Evolutionary conservation across 1,140 invertebrate species (phyloP).

Genomic region (Drosophila ficusphila): DNA sequence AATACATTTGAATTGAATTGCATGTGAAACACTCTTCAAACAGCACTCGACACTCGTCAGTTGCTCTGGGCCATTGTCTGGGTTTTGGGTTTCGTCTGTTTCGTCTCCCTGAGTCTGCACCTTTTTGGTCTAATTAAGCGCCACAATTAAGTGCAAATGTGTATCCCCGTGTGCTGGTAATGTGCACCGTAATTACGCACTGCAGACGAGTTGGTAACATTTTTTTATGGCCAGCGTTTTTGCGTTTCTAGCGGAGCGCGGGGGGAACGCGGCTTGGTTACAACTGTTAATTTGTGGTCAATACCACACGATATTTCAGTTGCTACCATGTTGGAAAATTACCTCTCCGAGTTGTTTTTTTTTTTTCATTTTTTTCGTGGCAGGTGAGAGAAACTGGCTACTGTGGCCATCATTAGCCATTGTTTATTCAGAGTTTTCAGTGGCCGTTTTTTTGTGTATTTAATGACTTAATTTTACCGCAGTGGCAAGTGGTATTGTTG

Average conservation of each 20-base stretch:
- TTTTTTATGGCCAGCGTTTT: constrained; percentile 53
- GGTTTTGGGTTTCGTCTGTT: constrained; percentile 6
- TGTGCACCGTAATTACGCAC: constrained; percentile 78
- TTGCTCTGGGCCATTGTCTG: constrained; percentile 64
- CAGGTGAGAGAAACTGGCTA: constrained; percentile 66
- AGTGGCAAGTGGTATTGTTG: constrained; percentile 27
- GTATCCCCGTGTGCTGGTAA: constrained; percentile 60
- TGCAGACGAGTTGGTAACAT: constrained; percentile 48
- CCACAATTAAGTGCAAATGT: constrained; percentile 81
- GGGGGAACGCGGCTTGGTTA: constrained; percentile 49
- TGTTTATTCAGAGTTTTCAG: constrained; percentile 34
- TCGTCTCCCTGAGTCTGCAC: constrained; percentile 50
- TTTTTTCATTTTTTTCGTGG: constrained; percentile 22
- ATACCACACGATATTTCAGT: constrained; percentile 55
- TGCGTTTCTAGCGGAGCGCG: constrained; percentile 29
- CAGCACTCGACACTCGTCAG: constrained; percentile 26
- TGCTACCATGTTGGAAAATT: constrained; percentile 52
- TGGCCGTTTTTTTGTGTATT: constrained; percentile 4
- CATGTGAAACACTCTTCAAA: constrained; percentile 38
- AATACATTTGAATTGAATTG: constrained; percentile 70
- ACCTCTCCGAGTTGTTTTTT: constrained; percentile 15
- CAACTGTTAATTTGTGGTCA: constrained; percentile 82
- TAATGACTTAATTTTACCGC: constrained; percentile 58
- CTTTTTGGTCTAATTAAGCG: constrained; percentile 82
- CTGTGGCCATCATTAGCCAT: constrained; percentile 61